Conservation (phyloP, 2,113 vertebrate genomes). For the Balaeniceps rex region DNA sequence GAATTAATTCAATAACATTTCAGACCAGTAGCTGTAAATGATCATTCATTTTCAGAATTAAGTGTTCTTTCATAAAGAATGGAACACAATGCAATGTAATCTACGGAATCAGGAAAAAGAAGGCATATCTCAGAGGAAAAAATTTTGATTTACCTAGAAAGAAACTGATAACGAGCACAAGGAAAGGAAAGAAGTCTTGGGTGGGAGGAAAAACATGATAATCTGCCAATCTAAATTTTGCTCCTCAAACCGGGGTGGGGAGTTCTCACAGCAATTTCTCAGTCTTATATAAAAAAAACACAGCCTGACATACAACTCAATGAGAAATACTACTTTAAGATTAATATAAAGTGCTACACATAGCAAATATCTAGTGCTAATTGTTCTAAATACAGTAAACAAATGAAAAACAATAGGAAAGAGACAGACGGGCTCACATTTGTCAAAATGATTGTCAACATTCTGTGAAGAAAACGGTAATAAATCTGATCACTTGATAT, state of each 20-base stretch:
- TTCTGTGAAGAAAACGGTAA: conserved; percentile 89
- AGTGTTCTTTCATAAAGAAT: background rate
- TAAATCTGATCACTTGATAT: conserved; percentile 93
- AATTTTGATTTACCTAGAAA: background rate
- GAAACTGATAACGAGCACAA: background rate
- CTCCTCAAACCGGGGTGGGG: background rate
- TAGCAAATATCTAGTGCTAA: background rate
- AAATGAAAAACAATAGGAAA: background rate
- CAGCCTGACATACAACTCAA: background rate
- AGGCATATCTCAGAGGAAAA: background rate
- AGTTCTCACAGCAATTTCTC: background rate
- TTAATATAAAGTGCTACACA: background rate
- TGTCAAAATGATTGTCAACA: conserved; percentile 89
- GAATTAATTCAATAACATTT: background rate
- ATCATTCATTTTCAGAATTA: background rate
- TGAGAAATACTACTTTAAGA: background rate
- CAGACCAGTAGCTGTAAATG: background rate
- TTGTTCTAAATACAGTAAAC: background rate
- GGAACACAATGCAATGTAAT: background rate
- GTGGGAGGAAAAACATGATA: background rate
- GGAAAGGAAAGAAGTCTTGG: background rate
- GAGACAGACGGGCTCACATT: conserved; percentile 75
- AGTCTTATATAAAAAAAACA: background rate
- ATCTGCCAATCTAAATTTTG: background rate
- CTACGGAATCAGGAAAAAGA: background rate